These are phyloP conservation scores for Ornithoptera priamus DNA, from an alignment of 2,888 invertebrate species.

Conservation along the genomic window DNA sequence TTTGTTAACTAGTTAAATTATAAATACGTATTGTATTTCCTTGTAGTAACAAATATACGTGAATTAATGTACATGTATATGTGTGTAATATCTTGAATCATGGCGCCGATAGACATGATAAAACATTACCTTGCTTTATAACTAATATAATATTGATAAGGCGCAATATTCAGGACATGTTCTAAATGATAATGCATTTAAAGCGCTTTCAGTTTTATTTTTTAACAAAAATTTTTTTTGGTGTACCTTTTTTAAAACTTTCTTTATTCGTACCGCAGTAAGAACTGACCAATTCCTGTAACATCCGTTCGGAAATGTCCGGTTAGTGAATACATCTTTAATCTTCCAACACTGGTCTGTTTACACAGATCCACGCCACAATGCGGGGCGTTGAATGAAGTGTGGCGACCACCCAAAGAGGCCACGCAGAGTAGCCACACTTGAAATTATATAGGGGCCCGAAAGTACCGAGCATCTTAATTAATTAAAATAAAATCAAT, in stretches of 20 bases:
- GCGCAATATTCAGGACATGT: background rate
- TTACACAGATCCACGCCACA: constrained; percentile 55
- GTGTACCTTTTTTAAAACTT: constrained; percentile 7
- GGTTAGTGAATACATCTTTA: constrained; percentile 38
- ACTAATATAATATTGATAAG: background rate
- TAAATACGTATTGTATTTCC: no score
- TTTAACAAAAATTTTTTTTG: background rate
- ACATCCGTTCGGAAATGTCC: constrained; percentile 73
- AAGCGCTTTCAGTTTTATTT: background rate
- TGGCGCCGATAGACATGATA: background rate
- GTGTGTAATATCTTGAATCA: no score
- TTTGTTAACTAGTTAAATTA: background rate
- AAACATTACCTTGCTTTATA: background rate
- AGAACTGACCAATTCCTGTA: constrained; percentile 35
- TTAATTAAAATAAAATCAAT: no score
- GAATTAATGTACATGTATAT: no score
- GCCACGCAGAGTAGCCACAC: constrained; percentile 51
- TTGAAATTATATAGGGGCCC: constrained; percentile 38
- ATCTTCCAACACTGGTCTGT: constrained; percentile 52
- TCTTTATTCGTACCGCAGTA: constrained; percentile 28
- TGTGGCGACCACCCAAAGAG: constrained; percentile 72
- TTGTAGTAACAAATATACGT: no score
- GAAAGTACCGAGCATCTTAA: constrained; percentile 45
- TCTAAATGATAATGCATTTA: no score
- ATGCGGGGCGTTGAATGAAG: constrained; percentile 51